Evolutionary conservation across 1,140 invertebrate species (phyloP).

Genomic region (Trypoxylus dichotomus): DNA sequence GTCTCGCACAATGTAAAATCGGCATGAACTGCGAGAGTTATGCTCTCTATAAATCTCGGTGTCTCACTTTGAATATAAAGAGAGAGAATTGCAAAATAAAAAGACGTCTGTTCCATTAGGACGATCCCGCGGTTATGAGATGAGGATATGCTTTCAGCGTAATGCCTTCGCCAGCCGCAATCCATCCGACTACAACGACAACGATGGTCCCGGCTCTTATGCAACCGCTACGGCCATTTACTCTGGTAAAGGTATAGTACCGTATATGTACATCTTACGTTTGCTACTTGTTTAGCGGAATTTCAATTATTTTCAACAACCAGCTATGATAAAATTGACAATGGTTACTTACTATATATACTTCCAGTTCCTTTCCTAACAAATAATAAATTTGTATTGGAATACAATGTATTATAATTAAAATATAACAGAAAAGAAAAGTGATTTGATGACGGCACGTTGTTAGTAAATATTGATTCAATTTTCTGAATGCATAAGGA

Average conservation of each 20-base stretch:
- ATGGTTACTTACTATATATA: no score
- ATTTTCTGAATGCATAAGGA: no score
- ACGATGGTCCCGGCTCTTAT: not conserved
- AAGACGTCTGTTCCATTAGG: slow-evolving; percentile 42
- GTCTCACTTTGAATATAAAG: slow-evolving; percentile 44
- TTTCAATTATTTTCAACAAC: no score
- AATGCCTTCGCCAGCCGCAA: slow-evolving; percentile 36
- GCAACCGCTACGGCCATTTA: slow-evolving; percentile 1
- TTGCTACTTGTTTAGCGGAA: not conserved
- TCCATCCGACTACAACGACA: slow-evolving; percentile 29
- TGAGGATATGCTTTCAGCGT: slow-evolving; percentile 42
- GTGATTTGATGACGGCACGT: no score
- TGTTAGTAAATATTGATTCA: no score
- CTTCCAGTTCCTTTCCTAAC: no score
- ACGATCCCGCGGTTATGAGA: slow-evolving; percentile 41
- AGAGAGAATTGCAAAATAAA: slow-evolving; percentile 36
- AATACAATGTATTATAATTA: no score
- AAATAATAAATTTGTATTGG: no score
- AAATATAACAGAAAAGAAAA: no score
- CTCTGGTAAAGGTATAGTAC: not conserved
- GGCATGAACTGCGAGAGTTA: slow-evolving; percentile 40
- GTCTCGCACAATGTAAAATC: slow-evolving; percentile 39
- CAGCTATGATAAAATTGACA: no score
- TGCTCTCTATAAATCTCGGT: slow-evolving; percentile 41
- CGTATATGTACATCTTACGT: not conserved